These are phyloP conservation scores for Okapia johnstoni DNA, from an alignment of 2,113 vertebrate genomes.

Conservation along the genomic window DNA sequence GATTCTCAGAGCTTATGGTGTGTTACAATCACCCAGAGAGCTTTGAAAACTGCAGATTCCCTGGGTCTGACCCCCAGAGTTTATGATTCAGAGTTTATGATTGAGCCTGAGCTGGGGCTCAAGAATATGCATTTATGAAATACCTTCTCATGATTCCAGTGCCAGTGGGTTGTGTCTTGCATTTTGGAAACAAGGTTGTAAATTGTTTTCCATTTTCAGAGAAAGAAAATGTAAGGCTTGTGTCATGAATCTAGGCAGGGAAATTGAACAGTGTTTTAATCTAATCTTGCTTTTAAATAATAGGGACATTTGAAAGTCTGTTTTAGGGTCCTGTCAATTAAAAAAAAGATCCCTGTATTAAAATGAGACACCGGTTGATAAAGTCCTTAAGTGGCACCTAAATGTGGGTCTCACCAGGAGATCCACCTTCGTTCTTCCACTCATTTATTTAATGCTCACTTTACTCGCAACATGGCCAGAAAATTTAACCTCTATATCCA, in stretches of 20 bases:
- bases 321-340: background rate
- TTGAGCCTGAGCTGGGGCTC: background rate
- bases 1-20: background rate
- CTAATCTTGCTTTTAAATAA: conserved; percentile 42
- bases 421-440: background rate
- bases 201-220: background rate
- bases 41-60: background rate
- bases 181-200: background rate
- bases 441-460: conserved; percentile 50
- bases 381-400: conserved; percentile 23
- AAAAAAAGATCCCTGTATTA: background rate
- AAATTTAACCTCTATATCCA: conserved; percentile 39
- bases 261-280: background rate
- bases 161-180: background rate
- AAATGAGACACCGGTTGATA: background rate
- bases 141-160: fast-evolving
- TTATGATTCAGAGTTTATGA: too few species aligned
- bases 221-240: background rate
- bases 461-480: background rate
- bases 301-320: background rate
- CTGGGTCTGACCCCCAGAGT: background rate
- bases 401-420: background rate
- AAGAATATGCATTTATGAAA: background rate
- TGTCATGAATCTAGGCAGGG: background rate
- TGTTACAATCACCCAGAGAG: background rate